phyloP scores from a whole-genome alignment of 2,888 invertebrate species.

The Phortica magna region DNA sequence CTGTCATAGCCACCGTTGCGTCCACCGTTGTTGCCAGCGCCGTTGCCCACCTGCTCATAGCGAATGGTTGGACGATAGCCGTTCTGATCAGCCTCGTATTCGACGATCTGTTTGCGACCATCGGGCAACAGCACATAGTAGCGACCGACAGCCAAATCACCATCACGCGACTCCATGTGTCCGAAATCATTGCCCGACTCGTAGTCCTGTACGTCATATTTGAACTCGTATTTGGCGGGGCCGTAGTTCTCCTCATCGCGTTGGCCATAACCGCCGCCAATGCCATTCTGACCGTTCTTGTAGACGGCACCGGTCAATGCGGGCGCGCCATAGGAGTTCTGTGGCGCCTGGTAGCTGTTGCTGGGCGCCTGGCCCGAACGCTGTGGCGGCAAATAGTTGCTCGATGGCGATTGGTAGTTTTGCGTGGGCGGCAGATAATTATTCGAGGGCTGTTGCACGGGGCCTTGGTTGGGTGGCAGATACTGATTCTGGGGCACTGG shows the following conservation, averaged over 20 bases:
- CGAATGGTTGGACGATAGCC: constrained; percentile 84
- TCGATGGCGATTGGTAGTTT: constrained; percentile 66
- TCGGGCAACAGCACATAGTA: constrained; percentile 85
- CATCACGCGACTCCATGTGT: constrained; percentile 83
- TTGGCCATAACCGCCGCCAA: constrained; percentile 59
- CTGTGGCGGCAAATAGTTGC: constrained; percentile 74
- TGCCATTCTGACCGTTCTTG: constrained; percentile 68
- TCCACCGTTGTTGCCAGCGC: constrained; percentile 62
- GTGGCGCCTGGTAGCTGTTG: constrained; percentile 66
- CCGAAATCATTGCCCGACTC: constrained; percentile 84
- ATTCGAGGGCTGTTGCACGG: constrained; percentile 74
- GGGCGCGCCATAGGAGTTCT: constrained; percentile 80
- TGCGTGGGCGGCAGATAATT: constrained; percentile 78
- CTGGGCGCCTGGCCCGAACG: constrained; percentile 75
- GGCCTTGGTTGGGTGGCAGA: constrained; percentile 77
- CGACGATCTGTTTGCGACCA: constrained; percentile 85
- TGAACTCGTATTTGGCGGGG: constrained; percentile 85
- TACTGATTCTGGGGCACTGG: constrained; percentile 77
- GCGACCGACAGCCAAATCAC: constrained; percentile 82
- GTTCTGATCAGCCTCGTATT: constrained; percentile 84
- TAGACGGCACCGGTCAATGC: constrained; percentile 79
- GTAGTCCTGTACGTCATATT: constrained; percentile 84
- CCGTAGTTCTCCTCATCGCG: constrained; percentile 79
- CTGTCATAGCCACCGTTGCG: constrained; percentile 65
- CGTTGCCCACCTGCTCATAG: constrained; percentile 81